Base-by-base conservation (phyloP, 1,140 invertebrate species). In the Hypsibius dujardini region DNA sequence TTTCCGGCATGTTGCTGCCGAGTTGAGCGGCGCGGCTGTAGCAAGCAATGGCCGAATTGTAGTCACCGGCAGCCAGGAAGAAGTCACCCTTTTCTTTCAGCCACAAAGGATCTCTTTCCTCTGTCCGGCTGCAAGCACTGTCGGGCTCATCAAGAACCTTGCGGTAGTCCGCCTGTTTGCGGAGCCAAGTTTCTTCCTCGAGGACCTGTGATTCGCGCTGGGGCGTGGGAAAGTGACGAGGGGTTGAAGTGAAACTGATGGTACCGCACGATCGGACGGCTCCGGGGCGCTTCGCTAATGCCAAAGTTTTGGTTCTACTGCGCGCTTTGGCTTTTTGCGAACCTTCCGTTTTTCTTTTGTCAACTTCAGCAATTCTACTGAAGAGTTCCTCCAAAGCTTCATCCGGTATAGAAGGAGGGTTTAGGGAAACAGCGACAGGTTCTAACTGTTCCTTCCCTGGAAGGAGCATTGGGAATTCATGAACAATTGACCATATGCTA, bases 181-280 rank as follows among this genome's bases (percentile, higher is more conserved):
- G 12, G 12, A 67, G 62, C 62, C 62, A 67, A 3, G 12, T 42
- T 67, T 67, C 62, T 42, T 67, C 62, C 45, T 67, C 7, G 7
- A 3, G 12, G 7, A 42, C 45, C 45, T 67, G 7, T 3, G 62
- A 67, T 42, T 67, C 62, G 3, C 62, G 62, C 3, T 42, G 7
- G 12, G 62, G 62, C 45, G 62, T 67, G 7, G 62, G 62, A 42
- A 67, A 67, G 42, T 14, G 3, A 42, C 62, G 62, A 3, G 3
- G 3, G 7, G 62, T 67, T 3, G 62, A 42, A 3, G 62, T 67
- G 42, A 67, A 67, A 3, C 7, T 67, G 62, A 67, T 67, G 62
- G 62, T 67, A 14, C 7, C 7, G 3, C 12, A 12, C 3, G 62
- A 7, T 3, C 62, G 62, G 50, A 56, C 50, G 50, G 7, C 50